Base-by-base conservation (phyloP, 2,113 vertebrate genomes). In the Cyprinodon tularosa region DNA sequence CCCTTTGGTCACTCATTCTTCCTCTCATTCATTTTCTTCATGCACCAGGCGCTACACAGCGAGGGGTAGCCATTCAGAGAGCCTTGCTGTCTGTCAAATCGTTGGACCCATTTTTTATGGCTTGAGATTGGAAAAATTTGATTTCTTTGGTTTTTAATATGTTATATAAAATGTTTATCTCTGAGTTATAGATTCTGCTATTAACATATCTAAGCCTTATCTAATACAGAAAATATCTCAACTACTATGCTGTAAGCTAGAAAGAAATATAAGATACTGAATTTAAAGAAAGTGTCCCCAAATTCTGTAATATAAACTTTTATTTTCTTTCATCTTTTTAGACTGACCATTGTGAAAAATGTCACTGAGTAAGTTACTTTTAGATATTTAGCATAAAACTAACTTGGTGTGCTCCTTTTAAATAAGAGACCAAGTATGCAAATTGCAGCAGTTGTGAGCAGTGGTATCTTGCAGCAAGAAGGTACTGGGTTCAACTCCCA, bases 21-120 rank as follows among this genome's bases (percentile, higher is more conserved):
- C 67, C 53, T 13, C 61, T 76, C 63, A 71, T 73, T 17, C 64
- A n/a, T 66, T 53, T 61, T 59, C 45, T n/a, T 44, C 70, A 64
- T 64, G 71, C 77, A 80, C 73, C 36, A 53, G 9, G 22, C 37
- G 57, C 39, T 66, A 20, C 12, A 36, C 48, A 74, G 64, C 59
- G 48, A 36, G 50, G 48, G 63, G 14, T 7, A 45, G 38, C 37
- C 48, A 42, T 57, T 42, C 62, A 29, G 40, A 59, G 50, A 59
- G 62, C 13, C 17, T 14, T 74, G 38, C 63, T 29, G 39, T 63
- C 61, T 50, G 61, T 72, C 61, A 72, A 48, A 50, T 47, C 4
- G 1, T 72, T 14, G 71, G 44, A 72, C 29, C 15, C 9, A 39
- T 2, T 12, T 11, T 72, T 63, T 17, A 47, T 12, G 29, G 29